Evolutionary conservation across 1,140 invertebrate genomes (phyloP).

Genomic region (Carposina sasakii): DNA sequence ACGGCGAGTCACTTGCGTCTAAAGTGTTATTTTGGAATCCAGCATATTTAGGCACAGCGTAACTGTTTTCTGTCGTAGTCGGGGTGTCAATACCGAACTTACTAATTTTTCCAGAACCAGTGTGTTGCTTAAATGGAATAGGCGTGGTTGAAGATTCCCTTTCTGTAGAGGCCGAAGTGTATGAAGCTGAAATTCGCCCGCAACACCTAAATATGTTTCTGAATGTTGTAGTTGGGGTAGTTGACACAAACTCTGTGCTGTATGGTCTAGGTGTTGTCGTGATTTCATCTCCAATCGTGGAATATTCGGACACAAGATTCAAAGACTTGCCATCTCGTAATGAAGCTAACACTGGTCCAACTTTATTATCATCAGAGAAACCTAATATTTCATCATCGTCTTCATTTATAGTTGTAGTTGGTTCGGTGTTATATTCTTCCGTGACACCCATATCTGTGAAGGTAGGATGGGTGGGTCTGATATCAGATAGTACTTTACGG

Average conservation of each 20-base stretch:
- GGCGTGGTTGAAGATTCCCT: conserved; percentile 36
- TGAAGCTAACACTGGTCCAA: conserved; percentile 28
- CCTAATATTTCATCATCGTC: conserved; percentile 84
- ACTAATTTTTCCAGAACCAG: conserved; percentile 25
- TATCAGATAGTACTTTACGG: conserved; percentile 80
- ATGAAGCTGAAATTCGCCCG: conserved; percentile 63
- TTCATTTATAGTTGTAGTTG: conserved; percentile 73
- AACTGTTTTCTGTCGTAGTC: conserved; percentile 42
- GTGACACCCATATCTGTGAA: conserved; percentile 55
- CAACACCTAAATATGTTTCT: conserved; percentile 60
- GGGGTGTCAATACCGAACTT: too few relatives aligned
- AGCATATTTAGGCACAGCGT: conserved; percentile 58
- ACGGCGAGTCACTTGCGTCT: conserved; percentile 33
- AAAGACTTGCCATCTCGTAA: conserved; percentile 58
- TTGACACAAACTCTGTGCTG: conserved; percentile 28
- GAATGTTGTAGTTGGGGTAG: conserved; percentile 31
- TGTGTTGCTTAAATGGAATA: conserved; percentile 47
- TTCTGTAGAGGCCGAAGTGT: conserved; percentile 45
- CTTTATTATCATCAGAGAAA: conserved; percentile 78
- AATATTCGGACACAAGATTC: conserved; percentile 57
- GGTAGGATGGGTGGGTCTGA: conserved; percentile 84
- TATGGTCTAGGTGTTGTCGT: conserved; percentile 41
- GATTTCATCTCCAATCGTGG: conserved; percentile 27
- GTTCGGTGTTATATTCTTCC: conserved; percentile 56
- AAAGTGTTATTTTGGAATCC: conserved; percentile 72